These are phyloP conservation scores for Lophura nycthemera DNA, from an alignment of 2,113 vertebrate species.

Conservation along the genomic window DNA sequence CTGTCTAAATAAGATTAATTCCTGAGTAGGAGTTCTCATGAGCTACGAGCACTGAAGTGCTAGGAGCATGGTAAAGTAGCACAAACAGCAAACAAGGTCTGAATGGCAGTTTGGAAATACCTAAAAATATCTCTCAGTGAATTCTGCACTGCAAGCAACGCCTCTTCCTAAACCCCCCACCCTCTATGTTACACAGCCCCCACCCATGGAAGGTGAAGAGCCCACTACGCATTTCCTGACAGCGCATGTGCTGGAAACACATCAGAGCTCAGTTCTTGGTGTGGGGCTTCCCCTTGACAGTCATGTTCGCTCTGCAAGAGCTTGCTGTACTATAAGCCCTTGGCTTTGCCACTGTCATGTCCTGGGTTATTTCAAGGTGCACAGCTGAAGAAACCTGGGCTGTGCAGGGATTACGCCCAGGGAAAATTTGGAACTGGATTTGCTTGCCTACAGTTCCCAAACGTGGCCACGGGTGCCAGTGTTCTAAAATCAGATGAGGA, in stretches of 20 bases:
- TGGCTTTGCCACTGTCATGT: not conserved
- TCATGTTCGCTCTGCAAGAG: not conserved
- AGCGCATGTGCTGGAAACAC: not conserved
- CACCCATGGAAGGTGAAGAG: not conserved
- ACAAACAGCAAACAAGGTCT: too few species aligned
- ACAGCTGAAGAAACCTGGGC: not conserved
- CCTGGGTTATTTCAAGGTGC: rapidly evolving
- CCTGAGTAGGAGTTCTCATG: not conserved
- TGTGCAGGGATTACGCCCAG: not conserved
- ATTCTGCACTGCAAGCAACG: not conserved
- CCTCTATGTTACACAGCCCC: not conserved
- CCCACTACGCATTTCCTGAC: not conserved
- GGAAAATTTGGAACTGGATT: not conserved
- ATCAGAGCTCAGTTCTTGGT: not conserved
- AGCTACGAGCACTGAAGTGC: not conserved
- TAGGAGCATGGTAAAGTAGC: not conserved
- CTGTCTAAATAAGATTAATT: not conserved
- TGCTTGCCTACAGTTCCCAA: not conserved
- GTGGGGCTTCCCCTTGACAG: not conserved
- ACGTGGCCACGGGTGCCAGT: not conserved
- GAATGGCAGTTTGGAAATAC: not conserved
- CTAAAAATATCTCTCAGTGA: not conserved
- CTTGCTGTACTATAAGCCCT: rapidly evolving
- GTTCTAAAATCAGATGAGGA: not conserved
- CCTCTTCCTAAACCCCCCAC: not conserved